Base-by-base conservation (phyloP, 2,113 vertebrate species). In the Dendropsophus ebraccatus region DNA sequence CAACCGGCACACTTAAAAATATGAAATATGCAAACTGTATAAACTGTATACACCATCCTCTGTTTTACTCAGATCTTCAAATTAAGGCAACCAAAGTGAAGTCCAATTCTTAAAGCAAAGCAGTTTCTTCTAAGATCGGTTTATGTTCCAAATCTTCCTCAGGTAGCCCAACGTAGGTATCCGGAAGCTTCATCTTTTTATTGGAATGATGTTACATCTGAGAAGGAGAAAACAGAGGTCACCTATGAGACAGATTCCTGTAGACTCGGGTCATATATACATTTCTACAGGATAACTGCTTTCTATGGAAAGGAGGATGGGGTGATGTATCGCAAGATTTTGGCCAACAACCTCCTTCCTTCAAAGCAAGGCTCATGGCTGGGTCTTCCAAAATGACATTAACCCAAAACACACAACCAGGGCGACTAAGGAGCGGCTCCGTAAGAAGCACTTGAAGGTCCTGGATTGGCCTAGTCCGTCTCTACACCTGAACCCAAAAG, bases 131-230 rank as follows among this genome's bases (percentile, higher is more conserved):
- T 28, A 9, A 76, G 16, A 77, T 77, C 49, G 21, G 25, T 52
- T 30, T 9, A 32, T 8, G 25, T 28, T 17, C 77, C 56, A 81
- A 81, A 81, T 13, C 17, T n/a, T 21, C 19, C 9, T 9, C 9
- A 12, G 17, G 19, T 12, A 70, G 19, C 7, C 21, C 9, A 70
- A 37, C 32, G 10, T 37, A 35, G 32, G 3, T 8, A 37, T 58
- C 8, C 81, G 73, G 35, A 78, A 56, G 1, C 37, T 74, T 95
- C 92, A 95, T 92, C 94, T 94, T 32, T 94, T 92, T 86, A 95
- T 89, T 81, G 94, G 95, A 67, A 95, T 30, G 65, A 96, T 95
- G 76, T 94, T 95, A 88, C 94, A 96, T 67, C 95, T 96, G 88
- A 86, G 85, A 21, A 54, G 78, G 87, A 79, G 30, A 83, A 2